Evolutionary conservation across 2,797 vertebrate genomes (phyloP), one percentile per base, ranked within the genome.

Genomic region (Arctocebus calabarensis): DNA sequence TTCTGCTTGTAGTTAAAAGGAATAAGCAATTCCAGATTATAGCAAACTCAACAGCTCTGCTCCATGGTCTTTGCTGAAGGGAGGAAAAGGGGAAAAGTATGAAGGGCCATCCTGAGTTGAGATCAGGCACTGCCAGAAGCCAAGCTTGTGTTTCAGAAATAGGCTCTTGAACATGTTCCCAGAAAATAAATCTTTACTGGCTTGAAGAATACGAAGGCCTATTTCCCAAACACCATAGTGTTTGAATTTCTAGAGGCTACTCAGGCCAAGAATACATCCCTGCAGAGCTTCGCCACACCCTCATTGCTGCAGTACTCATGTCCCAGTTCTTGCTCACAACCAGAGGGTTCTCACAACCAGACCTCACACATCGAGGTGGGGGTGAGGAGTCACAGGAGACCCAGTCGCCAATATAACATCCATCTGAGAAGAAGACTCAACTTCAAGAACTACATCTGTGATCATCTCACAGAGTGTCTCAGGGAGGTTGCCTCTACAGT

Each of bases 261-360:
- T 99, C 99, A 99, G 13, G 99, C 98, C 97, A 98, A 98, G 97
- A 99, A 99, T 43, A 99, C 98, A 59, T 99, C 98, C 95, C 12
- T 52, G 48, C 48, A 52, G 48, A 9, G 48, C 48, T 52, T 52
- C 48, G 2, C 48, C 13, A 52, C 48, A 52, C 48, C 14, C 14
- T 52, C 48, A 52, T 16, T 52, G 48, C 48, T 13, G 14, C 14
- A 52, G 48, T 16, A 52, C 48, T 52, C 48, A 52, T 16, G 48
- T 52, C 12, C 48, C 48, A 16, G 48, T 52, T 13, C 48, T 52
- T 52, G 48, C 48, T 52, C 14, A 52, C 48, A 52, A 14, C 48
- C 10, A 13, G 48, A 52, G 48, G 48, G 48, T 52, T 52, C 13
- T 16, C 48, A 52, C 48, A 52, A 52, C 48, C 48, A 52, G 48